Percentiles rank a stretch among this genome's conserved stretches.
phyloP scores from a whole-genome alignment of 2,113 vertebrate species.

The Nannospalax galili region DNA sequence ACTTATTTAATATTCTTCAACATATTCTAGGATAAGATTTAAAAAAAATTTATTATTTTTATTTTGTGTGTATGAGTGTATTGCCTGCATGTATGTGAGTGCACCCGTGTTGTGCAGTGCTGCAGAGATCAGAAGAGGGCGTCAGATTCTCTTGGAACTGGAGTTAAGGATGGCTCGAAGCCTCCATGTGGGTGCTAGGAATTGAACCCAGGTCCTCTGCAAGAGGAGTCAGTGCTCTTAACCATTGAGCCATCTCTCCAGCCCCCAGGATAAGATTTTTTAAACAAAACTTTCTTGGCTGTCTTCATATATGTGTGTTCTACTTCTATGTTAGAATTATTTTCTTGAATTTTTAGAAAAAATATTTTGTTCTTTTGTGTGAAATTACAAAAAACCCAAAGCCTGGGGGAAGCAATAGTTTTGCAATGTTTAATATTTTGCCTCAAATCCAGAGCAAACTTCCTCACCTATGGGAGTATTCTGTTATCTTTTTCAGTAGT shows the following conservation, averaged over 20 bases:
- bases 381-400: background rate
- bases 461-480: background rate
- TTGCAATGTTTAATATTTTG: background rate
- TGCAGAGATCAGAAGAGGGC: background rate
- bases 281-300: background rate
- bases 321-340: background rate
- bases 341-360: conserved; percentile 20
- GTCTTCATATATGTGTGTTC: background rate
- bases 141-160: no score
- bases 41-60: no score
- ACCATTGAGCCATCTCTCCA: no score
- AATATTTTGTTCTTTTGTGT: background rate
- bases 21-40: background rate
- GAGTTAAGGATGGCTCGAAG: background rate
- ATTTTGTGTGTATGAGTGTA: background rate
- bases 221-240: background rate
- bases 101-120: background rate
- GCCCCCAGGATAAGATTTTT: no score
- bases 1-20: no score
- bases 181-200: background rate
- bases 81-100: background rate
- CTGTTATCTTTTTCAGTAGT: background rate
- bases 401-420: background rate
- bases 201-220: background rate
- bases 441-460: background rate